Evolutionary conservation across 2,797 vertebrate genomes (phyloP), one percentile per base, ranked within the genome.

Genomic region (Leptoclinus maculatus): DNA sequence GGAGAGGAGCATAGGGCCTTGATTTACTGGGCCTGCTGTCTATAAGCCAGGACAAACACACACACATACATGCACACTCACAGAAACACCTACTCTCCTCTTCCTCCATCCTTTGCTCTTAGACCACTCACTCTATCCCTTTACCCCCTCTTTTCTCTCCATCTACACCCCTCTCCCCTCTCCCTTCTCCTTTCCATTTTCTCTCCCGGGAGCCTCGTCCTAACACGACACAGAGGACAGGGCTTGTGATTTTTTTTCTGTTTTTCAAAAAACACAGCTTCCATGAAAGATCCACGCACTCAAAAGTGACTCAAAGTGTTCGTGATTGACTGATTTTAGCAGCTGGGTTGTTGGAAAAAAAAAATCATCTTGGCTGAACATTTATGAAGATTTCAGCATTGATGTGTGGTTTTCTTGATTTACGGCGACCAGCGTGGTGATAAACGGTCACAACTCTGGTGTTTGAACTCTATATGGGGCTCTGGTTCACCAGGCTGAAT

Each of bases 11-110:
- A 77, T 16, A 36, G 53, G 71, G 81, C 69, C 82, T 88, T 92
- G 91, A 94, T 94, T 94, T 92, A 93, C 79, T 89, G 81, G 64
- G 49, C 65, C 78, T 63, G 76, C 78, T 91, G 83, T 91, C 85
- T 88, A 56, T 85, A 74, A 79, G 87, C 76, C 57, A 7, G 51
- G 23, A 80, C 83, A 76, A 82, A 77, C 88, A 80, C 74, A 78
- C 56, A 51, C 54, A 47, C 23, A 56, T 0, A 53, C 49, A 53
- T 1, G 70, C 54, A 71, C 34, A 70, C 72, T 23, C 66, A 23
- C 19, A 65, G 21, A 83, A 84, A 82, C 76, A 63, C 75, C 65
- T 56, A 45, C 79, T 87, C 75, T 83, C 74, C 70, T 84, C 65
- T 39, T 49, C 53, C 57, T 79, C 66, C 63, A 43, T 78, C 80